These are phyloP conservation scores for Cyclopterus lumpus DNA, from an alignment of 2,797 vertebrate genomes.

Conservation along the genomic window DNA sequence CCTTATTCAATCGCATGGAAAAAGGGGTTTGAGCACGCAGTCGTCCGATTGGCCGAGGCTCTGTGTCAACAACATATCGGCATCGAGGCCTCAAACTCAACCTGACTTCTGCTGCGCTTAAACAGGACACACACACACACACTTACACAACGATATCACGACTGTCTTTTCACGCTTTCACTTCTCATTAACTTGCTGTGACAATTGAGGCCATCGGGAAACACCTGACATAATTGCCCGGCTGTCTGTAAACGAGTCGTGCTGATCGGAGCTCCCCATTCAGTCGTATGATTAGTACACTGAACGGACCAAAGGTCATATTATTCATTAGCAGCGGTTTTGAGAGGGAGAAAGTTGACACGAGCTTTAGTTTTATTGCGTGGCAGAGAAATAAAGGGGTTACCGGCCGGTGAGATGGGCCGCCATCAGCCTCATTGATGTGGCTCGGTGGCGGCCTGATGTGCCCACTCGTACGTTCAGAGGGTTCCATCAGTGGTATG, in stretches of 20 bases:
- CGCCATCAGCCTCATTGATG: too few species aligned
- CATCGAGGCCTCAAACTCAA: background rate
- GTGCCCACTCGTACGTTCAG: too few species aligned
- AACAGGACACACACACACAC: too few species aligned
- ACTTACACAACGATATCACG: too few species aligned
- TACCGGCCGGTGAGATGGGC: too few species aligned
- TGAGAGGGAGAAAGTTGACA: background rate
- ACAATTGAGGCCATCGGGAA: slow-evolving; percentile 13
- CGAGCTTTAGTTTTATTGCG: background rate
- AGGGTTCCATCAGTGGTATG: too few species aligned
- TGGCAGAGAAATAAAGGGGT: too few species aligned
- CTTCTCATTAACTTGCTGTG: background rate
- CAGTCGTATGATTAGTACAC: too few species aligned
- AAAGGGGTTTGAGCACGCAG: background rate
- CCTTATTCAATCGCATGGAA: background rate
- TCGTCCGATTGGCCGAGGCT: background rate
- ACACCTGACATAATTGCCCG: background rate
- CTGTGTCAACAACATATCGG: slow-evolving; percentile 1
- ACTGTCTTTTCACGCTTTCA: background rate
- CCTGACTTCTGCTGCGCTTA: background rate
- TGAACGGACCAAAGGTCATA: too few species aligned
- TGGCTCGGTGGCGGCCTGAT: too few species aligned
- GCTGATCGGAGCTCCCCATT: too few species aligned
- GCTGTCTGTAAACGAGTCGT: slow-evolving; percentile 28
- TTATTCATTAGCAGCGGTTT: slow-evolving; percentile 4